Conservation (phyloP, 2,797 vertebrate species). For the Acipenser oxyrinchus region DNA sequence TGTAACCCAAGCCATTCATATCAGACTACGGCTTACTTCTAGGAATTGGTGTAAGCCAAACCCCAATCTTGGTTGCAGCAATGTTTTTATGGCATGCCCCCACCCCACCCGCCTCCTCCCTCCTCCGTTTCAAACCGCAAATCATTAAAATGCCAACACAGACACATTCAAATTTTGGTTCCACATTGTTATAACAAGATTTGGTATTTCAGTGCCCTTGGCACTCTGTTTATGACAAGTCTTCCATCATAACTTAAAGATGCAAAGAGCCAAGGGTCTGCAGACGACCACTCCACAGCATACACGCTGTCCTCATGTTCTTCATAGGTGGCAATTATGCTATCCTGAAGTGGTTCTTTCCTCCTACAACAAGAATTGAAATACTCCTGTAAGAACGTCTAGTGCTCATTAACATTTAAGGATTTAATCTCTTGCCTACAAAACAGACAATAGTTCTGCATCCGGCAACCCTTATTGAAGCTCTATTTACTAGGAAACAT, state of each 20-base stretch:
- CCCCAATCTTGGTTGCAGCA: no score
- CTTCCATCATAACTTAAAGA: slow-evolving; percentile 94
- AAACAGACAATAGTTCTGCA: slow-evolving; percentile 27
- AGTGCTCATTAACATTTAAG: slow-evolving; percentile 11
- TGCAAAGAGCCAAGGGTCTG: slow-evolving; percentile 94
- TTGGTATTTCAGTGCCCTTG: slow-evolving; percentile 86
- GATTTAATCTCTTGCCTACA: slow-evolving; percentile 11
- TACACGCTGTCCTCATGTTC: slow-evolving; percentile 97
- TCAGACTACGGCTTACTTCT: no score
- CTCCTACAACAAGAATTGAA: slow-evolving; percentile 42
- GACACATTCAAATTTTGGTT: no score
- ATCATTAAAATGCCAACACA: no score
- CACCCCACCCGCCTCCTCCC: no score
- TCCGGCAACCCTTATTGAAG: no score
- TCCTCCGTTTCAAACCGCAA: no score
- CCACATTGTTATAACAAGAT: slow-evolving; percentile 71
- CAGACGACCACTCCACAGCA: slow-evolving; percentile 92
- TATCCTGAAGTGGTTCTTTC: slow-evolving; percentile 89
- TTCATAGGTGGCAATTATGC: slow-evolving; percentile 90
- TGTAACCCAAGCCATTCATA: no score
- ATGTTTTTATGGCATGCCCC: no score
- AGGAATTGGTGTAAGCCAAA: no score
- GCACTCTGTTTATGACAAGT: slow-evolving; percentile 93
- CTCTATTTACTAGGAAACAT: no score
- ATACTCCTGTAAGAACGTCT: not conserved